These are phyloP conservation scores for Tetragonula carbonaria DNA, from an alignment of 2,888 invertebrate genomes.

Conservation along the genomic window DNA sequence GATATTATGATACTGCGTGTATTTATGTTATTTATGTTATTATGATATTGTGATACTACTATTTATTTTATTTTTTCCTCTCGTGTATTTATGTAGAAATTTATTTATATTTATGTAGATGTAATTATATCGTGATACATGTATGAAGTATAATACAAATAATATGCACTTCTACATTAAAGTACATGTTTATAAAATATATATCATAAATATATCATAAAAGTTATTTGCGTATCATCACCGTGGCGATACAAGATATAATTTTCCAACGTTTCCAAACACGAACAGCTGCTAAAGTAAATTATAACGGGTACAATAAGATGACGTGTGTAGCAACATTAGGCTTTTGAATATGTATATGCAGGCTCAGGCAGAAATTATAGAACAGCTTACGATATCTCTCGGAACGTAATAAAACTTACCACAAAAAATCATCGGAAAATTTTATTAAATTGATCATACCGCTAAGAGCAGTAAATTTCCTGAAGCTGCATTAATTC, in stretches of 20 bases:
- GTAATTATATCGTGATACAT: background rate
- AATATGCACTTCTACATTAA: background rate
- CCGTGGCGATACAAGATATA: background rate
- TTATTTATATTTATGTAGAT: background rate
- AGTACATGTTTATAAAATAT: background rate
- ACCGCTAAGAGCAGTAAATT: background rate
- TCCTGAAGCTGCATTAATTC: background rate
- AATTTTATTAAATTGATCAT: background rate
- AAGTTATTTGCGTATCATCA: too few species aligned
- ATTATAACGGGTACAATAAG: slow-evolving; percentile 32
- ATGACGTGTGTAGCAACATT: slow-evolving; percentile 30
- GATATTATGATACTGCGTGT: background rate
- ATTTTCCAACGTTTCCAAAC: slow-evolving; percentile 9
- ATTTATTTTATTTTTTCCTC: background rate
- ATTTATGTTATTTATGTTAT: background rate
- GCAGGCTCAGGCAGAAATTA: background rate
- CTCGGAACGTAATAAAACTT: background rate
- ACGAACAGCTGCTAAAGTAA: background rate
- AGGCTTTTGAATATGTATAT: slow-evolving; percentile 48
- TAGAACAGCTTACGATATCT: background rate
- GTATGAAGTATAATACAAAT: background rate
- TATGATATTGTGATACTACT: background rate
- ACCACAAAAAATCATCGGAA: background rate
- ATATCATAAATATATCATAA: too few species aligned
- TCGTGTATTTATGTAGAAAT: background rate